Base-by-base conservation (phyloP, 2,888 invertebrate genomes). In the Platypus cylindrus region DNA sequence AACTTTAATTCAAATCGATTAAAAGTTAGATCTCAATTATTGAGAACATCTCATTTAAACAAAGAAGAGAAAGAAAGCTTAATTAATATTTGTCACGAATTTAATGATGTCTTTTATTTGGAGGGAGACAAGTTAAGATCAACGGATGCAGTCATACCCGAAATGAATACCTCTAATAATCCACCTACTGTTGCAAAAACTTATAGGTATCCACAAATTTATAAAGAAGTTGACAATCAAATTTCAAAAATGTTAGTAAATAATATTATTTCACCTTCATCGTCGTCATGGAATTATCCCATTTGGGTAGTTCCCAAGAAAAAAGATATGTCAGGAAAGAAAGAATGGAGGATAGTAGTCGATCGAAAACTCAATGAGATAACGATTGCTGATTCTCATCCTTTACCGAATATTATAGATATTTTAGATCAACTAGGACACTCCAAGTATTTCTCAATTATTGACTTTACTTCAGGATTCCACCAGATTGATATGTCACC, bases 151-250 rank as follows among this genome's bases (percentile, higher is more conserved):
- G 29, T 44, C 1, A 28, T 34, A 20, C 47, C 49, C 32, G 36
- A 43, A 23, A 52, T 51, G 8, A 30, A 27, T 25, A 11, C 5
- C 9, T 8, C 5, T 8, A 11, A 9, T 25, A 9, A 8, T 5
- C 5, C 12, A 11, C 53, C 51, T 8, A 46, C 51, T 15, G 36
- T 40, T 40, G 34, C 45, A 3, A 51, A 50, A 43, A 38, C 41
- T 3, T 52, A 54, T 38, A 36, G 51, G 11, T 53, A 45, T 25
- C 52, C 49, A 5, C 37, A 53, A 38, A 32, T 47, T 20, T 48
- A 49, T 31, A 51, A 52, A 41, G 52, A 54, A 42, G 48, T 54
- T n/a, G 31, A 50, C 5, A 43, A 37, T 8, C 51, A 54, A 47
- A 50, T 54, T 13, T 7, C 36, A 1, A 45, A 51, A 43, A 50